phyloP scores from a whole-genome alignment of 2,888 invertebrate species.

The Macropis europaea region DNA sequence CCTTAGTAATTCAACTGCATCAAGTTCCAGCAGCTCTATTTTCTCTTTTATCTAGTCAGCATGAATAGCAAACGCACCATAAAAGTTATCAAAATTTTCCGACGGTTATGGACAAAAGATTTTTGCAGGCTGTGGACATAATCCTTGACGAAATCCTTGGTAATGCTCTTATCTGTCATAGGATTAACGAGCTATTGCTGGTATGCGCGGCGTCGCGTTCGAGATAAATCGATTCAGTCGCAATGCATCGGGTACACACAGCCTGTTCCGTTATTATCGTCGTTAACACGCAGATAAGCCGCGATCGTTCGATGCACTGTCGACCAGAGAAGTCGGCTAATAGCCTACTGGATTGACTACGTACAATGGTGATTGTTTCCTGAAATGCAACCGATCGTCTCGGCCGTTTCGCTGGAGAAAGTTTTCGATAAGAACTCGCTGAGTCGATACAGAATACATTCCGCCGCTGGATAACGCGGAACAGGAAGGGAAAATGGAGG shows the following conservation, averaged over 20 bases:
- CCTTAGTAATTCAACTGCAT: too few relatives aligned
- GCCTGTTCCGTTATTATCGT: constrained; percentile 32
- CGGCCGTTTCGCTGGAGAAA: background rate
- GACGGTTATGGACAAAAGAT: background rate
- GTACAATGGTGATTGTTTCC: constrained; percentile 36
- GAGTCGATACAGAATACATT: too few relatives aligned
- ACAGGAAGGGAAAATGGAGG: too few relatives aligned
- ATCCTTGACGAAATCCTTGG: background rate
- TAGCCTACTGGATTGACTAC: constrained; percentile 16
- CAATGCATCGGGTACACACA: constrained; percentile 15
- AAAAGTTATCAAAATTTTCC: background rate
- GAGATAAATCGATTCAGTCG: constrained; percentile 34
- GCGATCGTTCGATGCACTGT: background rate
- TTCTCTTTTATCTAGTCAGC: background rate
- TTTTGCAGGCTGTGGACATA: background rate
- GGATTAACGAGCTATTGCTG: constrained; percentile 16
- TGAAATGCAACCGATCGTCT: too few relatives aligned
- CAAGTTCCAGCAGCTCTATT: background rate
- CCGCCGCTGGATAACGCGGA: too few relatives aligned
- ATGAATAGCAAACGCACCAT: background rate
- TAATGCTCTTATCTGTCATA: constrained; percentile 21
- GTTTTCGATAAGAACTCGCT: background rate
- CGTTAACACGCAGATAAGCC: constrained; percentile 46
- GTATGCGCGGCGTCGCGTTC: constrained; percentile 15
- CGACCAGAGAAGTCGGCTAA: constrained; percentile 28